Conservation (phyloP, 2,797 vertebrate genomes). For the Manis crassicaudata region DNA sequence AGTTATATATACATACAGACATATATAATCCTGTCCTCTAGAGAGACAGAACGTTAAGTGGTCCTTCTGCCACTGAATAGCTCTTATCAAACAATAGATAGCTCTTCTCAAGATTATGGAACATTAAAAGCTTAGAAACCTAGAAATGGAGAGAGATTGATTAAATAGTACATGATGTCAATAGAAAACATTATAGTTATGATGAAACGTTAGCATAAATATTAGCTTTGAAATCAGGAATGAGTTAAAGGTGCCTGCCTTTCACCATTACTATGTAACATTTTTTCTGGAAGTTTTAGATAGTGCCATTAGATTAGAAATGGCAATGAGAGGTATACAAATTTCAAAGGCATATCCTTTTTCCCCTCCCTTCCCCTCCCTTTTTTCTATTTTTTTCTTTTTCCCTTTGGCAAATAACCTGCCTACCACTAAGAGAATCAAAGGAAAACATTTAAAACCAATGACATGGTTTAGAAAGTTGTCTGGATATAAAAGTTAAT, state of each 20-base stretch:
- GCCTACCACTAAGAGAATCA: background rate
- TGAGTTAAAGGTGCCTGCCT: background rate
- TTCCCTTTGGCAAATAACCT: background rate
- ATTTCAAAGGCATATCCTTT: background rate
- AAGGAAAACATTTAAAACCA: background rate
- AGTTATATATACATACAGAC: background rate
- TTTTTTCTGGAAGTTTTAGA: background rate
- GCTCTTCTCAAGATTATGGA: background rate
- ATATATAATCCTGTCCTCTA: background rate
- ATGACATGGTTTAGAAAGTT: background rate
- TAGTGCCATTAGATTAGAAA: background rate
- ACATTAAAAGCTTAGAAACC: background rate
- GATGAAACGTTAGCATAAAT: background rate
- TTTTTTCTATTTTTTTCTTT: background rate
- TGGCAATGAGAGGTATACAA: background rate
- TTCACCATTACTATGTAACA: background rate
- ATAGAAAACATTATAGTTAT: background rate
- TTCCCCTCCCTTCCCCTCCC: too few relatives aligned
- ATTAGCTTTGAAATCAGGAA: slow-evolving; percentile 9
- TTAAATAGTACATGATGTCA: background rate
- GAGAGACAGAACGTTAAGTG: background rate
- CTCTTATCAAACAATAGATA: background rate
- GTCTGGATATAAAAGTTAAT: background rate
- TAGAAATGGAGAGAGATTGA: background rate
- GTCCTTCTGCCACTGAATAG: background rate